Evolutionary conservation across 2,888 invertebrate species (phyloP).

Genomic region (Gryllus longicercus): DNA sequence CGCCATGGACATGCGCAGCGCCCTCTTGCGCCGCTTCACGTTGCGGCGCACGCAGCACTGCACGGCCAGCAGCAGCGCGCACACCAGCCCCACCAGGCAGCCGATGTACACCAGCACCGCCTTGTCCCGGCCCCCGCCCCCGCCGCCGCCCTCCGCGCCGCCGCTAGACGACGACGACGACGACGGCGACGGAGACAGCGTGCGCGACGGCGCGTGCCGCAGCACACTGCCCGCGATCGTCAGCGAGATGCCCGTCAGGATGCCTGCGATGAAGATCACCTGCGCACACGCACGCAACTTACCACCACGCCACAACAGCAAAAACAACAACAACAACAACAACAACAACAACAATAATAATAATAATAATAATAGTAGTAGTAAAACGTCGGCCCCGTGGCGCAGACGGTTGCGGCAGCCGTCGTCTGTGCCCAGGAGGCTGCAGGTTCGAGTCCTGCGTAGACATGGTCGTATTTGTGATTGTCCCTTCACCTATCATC

Average conservation of each 20-base stretch:
- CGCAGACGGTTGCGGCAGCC: too few species aligned
- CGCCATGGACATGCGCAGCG: slow-evolving; percentile 45
- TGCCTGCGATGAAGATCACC: slow-evolving; percentile 65
- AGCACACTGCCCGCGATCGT: slow-evolving; percentile 64
- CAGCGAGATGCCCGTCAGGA: slow-evolving; percentile 62
- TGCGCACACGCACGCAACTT: slow-evolving; percentile 42
- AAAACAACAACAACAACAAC: too few species aligned
- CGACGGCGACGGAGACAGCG: background rate
- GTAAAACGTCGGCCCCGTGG: too few species aligned
- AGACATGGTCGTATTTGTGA: too few species aligned
- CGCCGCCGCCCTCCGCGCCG: background rate
- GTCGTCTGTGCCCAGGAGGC: too few species aligned
- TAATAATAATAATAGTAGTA: too few species aligned
- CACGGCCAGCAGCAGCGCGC: slow-evolving; percentile 59
- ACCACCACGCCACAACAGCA: too few species aligned
- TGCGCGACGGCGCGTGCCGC: slow-evolving; percentile 41
- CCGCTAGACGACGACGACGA: too few species aligned
- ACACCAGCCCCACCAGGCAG: slow-evolving; percentile 60
- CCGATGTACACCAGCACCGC: slow-evolving; percentile 67
- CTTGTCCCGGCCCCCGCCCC: slow-evolving; percentile 60
- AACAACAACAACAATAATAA: too few species aligned
- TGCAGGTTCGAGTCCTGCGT: too few species aligned
- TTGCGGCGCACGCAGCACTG: slow-evolving; percentile 60
- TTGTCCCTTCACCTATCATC: too few species aligned
- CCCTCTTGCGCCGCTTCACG: slow-evolving; percentile 46